Evolutionary conservation across 1,140 invertebrate species (phyloP).

Genomic region (Plodia interpunctella): DNA sequence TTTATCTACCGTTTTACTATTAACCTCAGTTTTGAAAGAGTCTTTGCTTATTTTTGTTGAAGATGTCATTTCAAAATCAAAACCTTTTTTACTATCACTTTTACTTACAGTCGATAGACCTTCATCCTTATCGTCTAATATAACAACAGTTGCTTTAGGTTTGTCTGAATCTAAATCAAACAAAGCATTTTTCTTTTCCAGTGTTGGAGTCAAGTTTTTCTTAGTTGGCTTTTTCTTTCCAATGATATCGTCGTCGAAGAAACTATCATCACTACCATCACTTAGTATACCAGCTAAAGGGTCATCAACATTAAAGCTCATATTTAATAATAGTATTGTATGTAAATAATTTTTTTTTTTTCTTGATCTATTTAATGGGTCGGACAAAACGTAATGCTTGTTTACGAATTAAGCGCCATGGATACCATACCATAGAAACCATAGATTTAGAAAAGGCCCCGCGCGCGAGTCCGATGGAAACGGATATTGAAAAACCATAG

Average conservation of each 20-base stretch:
- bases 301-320: constrained; percentile 73
- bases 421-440: constrained; percentile 32
- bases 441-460: background rate
- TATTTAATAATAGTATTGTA: constrained; percentile 18
- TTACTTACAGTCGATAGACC: background rate
- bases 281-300: constrained; percentile 73
- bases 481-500: no score
- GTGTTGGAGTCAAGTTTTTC: constrained; percentile 37
- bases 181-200: constrained; percentile 58
- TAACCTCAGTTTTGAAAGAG: constrained; percentile 30
- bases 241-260: constrained; percentile 72
- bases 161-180: constrained; percentile 53
- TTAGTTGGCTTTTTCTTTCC: constrained; percentile 59
- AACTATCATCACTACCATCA: constrained; percentile 75
- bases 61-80: background rate
- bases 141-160: constrained; percentile 15
- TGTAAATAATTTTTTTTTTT: constrained; percentile 43
- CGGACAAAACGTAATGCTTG: constrained; percentile 78
- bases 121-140: constrained; percentile 18
- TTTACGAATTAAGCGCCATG: constrained; percentile 45
- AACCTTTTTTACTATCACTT: background rate
- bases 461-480: no score
- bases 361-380: constrained; percentile 15
- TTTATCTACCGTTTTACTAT: constrained; percentile 29
- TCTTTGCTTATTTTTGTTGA: constrained; percentile 36